These are phyloP conservation scores for Hermetia illucens DNA, from an alignment of 1,140 invertebrate genomes.

Conservation along the genomic window DNA sequence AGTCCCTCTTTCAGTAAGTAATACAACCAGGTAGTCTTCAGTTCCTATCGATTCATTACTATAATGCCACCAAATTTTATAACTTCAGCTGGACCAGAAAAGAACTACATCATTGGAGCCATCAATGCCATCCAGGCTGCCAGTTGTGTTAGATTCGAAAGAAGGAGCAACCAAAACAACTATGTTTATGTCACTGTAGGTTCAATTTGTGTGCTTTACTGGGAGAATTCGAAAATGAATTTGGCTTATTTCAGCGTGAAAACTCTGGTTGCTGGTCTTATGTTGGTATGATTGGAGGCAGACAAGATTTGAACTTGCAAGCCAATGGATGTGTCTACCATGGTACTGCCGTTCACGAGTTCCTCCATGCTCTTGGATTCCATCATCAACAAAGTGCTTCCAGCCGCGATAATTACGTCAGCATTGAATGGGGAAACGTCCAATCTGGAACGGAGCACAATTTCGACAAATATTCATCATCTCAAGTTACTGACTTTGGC, in stretches of 20 bases:
- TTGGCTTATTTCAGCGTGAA: constrained; percentile 24
- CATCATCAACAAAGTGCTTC: constrained; percentile 51
- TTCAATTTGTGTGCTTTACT: background rate
- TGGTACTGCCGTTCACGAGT: constrained; percentile 11
- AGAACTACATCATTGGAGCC: background rate
- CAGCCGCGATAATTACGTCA: constrained; percentile 49
- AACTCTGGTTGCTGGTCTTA: constrained; percentile 33
- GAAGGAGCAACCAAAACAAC: constrained; percentile 1
- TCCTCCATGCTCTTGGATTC: constrained; percentile 37
- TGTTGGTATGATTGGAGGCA: constrained; percentile 33
- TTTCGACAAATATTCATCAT: constrained; percentile 43
- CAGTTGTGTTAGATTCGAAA: constrained; percentile 1
- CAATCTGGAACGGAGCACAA: constrained; percentile 41
- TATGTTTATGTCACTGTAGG: background rate
- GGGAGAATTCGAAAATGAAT: background rate
- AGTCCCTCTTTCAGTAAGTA: too few relatives aligned
- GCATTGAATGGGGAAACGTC: constrained; percentile 48
- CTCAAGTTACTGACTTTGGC: constrained; percentile 40
- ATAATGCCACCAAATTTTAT: too few relatives aligned
- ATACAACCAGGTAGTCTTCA: too few relatives aligned
- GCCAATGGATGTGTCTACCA: constrained; percentile 7
- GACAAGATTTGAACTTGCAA: constrained; percentile 31
- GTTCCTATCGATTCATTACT: too few relatives aligned
- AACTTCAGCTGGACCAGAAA: too few relatives aligned
- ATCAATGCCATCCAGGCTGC: constrained; percentile 1